A percentile compares a stretch with the other conserved stretches of the same genome.
These are phyloP conservation scores for Thymallus thymallus DNA, from an alignment of 2,113 vertebrate species.

Conservation along the genomic window DNA sequence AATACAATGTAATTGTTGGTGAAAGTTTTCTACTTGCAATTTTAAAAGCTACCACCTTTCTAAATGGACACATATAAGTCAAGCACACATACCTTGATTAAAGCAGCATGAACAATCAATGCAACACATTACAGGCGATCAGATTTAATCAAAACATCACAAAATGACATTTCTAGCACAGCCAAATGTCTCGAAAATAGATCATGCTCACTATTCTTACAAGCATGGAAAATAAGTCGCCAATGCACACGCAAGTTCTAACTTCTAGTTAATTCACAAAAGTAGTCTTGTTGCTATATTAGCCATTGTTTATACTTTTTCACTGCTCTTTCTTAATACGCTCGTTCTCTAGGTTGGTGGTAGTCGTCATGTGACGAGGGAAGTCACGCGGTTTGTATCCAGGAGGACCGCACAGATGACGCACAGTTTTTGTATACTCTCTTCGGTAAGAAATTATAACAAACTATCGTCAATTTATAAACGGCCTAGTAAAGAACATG, in stretches of 20 bases:
- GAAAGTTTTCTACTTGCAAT: background rate
- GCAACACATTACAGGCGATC: slow-evolving; percentile 27
- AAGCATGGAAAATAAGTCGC: background rate
- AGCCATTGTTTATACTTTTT: background rate
- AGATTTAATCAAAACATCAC: slow-evolving; percentile 16
- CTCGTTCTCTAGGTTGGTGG: background rate
- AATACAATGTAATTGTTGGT: background rate
- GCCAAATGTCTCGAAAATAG: slow-evolving; percentile 14
- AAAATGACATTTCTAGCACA: slow-evolving; percentile 14
- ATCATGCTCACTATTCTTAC: background rate
- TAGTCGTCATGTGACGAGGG: slow-evolving; percentile 41
- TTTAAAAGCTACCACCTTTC: too few relatives aligned
- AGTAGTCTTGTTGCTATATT: background rate
- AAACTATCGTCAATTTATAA: background rate
- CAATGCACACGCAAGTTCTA: background rate
- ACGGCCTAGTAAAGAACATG: too few relatives aligned
- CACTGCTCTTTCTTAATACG: background rate
- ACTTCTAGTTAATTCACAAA: background rate
- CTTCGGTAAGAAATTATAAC: too few relatives aligned
- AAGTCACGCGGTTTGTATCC: slow-evolving; percentile 53
- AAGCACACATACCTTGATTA: slow-evolving; percentile 48
- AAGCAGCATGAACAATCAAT: background rate
- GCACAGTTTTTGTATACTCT: background rate
- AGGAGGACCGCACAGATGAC: slow-evolving; percentile 16
- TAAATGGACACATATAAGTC: background rate